phyloP scores from a whole-genome alignment of 23 tunicate genomes.

The Phallusia fumigata region DNA sequence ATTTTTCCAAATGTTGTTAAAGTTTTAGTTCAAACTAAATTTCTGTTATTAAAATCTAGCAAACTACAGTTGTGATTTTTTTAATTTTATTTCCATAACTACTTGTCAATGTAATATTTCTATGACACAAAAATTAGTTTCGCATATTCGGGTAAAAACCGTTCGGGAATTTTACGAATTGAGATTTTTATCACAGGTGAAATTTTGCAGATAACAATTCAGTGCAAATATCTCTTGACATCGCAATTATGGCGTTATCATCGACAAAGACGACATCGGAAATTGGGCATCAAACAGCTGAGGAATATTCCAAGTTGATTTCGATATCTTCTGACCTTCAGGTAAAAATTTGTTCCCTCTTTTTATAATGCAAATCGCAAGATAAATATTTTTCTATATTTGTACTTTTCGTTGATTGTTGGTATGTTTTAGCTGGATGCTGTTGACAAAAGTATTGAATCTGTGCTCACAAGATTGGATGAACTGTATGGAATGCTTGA shows the following conservation, averaged over 20 bases:
- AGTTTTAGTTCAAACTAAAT: too few relatives aligned
- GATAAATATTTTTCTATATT: too few relatives aligned
- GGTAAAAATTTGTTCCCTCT: neutral
- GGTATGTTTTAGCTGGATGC: constrained; percentile 24
- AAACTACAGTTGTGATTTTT: too few relatives aligned
- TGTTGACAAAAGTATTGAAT: constrained; percentile 57
- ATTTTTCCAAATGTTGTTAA: too few relatives aligned
- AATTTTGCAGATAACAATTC: neutral
- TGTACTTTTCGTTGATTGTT: neutral
- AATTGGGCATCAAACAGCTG: neutral
- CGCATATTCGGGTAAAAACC: too few relatives aligned
- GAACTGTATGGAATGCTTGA: constrained; percentile 81
- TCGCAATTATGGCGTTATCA: neutral
- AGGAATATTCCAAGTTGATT: neutral
- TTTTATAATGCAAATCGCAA: neutral
- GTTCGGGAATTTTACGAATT: too few relatives aligned
- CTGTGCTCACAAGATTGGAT: constrained; percentile 49
- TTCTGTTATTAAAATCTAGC: too few relatives aligned
- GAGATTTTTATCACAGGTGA: too few relatives aligned
- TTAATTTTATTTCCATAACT: too few relatives aligned
- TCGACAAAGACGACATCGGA: neutral
- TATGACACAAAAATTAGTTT: too few relatives aligned
- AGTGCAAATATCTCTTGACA: neutral
- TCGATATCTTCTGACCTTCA: neutral
- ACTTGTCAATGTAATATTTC: too few relatives aligned